Percentiles rank a stretch among this genome's conserved stretches.
phyloP scores from a whole-genome alignment of 1,140 invertebrate genomes.

The Zeugodacus cucurbitae region DNA sequence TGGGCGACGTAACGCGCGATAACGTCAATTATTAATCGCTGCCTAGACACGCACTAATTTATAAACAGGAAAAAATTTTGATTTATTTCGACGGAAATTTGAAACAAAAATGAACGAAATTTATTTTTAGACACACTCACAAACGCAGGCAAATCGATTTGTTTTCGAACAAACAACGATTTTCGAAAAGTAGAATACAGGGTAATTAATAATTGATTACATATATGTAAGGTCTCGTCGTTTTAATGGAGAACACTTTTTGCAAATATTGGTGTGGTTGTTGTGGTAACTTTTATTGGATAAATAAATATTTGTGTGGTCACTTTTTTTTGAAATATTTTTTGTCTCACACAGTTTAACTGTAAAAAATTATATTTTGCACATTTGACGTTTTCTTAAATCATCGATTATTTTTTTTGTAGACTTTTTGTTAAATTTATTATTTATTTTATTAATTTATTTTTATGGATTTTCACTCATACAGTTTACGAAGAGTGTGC shows the following conservation, averaged over 20 bases:
- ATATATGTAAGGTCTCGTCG: background rate
- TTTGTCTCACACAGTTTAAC: background rate
- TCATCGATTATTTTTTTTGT: background rate
- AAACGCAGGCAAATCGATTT: background rate
- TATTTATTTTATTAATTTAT: background rate
- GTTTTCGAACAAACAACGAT: background rate
- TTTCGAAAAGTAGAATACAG: background rate
- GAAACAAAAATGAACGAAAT: conserved; percentile 28
- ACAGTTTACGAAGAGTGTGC: background rate
- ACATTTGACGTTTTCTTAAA: background rate
- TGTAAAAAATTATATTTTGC: background rate
- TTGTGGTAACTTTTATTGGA: background rate
- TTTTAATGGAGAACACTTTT: background rate
- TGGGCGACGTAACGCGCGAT: background rate
- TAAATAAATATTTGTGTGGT: background rate
- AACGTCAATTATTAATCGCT: background rate
- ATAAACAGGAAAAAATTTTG: conserved; percentile 33
- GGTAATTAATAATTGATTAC: background rate
- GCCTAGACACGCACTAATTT: conserved; percentile 26
- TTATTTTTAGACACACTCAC: background rate
- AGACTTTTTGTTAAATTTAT: background rate
- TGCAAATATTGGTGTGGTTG: background rate
- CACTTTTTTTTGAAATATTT: background rate
- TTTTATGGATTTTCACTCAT: background rate
- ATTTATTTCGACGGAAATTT: conserved; percentile 11